Percentiles rank a stretch among this genome's conserved stretches.
These are phyloP conservation scores for Irena cyanogastra DNA, from an alignment of 2,113 vertebrate species.

Conservation along the genomic window DNA sequence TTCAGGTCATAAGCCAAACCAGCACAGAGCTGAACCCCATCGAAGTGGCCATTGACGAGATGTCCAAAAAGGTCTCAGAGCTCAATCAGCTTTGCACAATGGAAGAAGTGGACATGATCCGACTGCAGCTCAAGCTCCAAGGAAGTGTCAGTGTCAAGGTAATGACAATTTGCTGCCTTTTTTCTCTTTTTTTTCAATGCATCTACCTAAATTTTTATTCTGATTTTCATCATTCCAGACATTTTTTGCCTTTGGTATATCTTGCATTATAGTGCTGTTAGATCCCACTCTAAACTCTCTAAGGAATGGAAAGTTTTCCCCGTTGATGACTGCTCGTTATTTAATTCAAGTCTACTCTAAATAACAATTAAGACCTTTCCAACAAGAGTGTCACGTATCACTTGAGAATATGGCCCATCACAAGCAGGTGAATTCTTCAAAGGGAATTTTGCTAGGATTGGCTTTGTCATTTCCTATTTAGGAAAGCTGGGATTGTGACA, in stretches of 20 bases:
- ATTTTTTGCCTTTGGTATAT: neutral
- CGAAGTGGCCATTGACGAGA: conserved; percentile 98
- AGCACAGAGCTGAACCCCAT: conserved; percentile 96
- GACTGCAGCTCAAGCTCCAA: conserved; percentile 95
- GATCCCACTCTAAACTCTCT: neutral
- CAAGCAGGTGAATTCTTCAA: neutral
- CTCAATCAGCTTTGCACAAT: conserved; percentile 93
- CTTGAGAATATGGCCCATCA: neutral
- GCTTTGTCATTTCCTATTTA: neutral
- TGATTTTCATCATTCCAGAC: neutral
- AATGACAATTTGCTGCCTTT: neutral
- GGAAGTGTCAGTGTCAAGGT: conserved; percentile 96
- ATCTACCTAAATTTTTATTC: neutral
- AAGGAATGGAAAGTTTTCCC: neutral
- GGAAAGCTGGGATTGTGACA: neutral
- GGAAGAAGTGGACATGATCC: conserved; percentile 97
- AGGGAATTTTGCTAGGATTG: neutral
- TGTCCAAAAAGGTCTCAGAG: conserved; percentile 95
- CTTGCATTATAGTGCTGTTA: neutral
- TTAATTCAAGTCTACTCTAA: neutral
- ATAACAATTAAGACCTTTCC: neutral
- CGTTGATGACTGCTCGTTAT: neutral
- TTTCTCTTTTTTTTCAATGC: too few species aligned
- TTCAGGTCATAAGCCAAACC: conserved; percentile 92
- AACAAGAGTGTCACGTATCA: accelerated